Conservation (phyloP, 2,888 invertebrate genomes). For the Ennomos erosarius region DNA sequence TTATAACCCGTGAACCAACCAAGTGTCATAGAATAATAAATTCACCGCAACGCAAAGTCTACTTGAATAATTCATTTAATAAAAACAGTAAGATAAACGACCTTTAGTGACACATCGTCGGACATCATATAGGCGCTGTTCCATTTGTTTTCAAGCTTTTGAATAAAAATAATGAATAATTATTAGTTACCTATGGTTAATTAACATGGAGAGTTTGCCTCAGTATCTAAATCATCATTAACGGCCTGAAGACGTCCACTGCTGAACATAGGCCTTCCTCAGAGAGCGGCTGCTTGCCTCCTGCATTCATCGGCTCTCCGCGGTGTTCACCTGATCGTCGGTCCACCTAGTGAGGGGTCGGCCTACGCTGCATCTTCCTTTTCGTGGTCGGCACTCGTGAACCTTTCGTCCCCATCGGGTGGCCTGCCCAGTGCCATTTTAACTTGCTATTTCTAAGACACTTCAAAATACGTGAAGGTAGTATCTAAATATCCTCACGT, state of each 20-base stretch:
- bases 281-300: too few relatives aligned
- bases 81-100: constrained; percentile 54
- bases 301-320: too few relatives aligned
- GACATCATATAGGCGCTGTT: constrained; percentile 22
- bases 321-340: too few relatives aligned
- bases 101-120: constrained; percentile 45
- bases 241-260: too few relatives aligned
- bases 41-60: constrained; percentile 21
- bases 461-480: too few relatives aligned
- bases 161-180: constrained; percentile 31
- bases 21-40: constrained; percentile 31
- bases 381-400: too few relatives aligned
- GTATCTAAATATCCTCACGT: constrained; percentile 9
- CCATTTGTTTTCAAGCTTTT: constrained; percentile 33
- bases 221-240: constrained; percentile 10
- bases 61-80: constrained; percentile 51
- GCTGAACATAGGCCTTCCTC: too few relatives aligned
- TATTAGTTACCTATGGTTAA: constrained; percentile 24
- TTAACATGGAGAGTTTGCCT: constrained; percentile 31
- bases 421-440: too few relatives aligned
- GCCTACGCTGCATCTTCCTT: too few relatives aligned
- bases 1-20: constrained; percentile 20
- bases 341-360: too few relatives aligned
- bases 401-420: too few relatives aligned
- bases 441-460: too few relatives aligned